phyloP scores from a whole-genome alignment of 2,797 vertebrate species.

The Florisuga fusca region DNA sequence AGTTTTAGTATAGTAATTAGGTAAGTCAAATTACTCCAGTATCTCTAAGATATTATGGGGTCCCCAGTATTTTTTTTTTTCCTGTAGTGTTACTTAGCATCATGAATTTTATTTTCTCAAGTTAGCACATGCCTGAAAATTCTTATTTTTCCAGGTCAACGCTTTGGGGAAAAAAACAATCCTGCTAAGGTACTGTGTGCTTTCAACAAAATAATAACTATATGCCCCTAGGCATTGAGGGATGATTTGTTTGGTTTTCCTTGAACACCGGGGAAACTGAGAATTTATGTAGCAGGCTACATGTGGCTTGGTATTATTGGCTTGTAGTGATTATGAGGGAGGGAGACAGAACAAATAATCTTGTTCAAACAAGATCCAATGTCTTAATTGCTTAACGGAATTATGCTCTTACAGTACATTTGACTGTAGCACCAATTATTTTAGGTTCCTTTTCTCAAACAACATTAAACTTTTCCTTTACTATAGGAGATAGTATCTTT shows the following conservation, averaged over 20 bases:
- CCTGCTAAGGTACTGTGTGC: background rate
- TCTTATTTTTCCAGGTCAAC: background rate
- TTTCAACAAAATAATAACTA: background rate
- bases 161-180: background rate
- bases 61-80: background rate
- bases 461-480: background rate
- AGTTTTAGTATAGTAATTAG: background rate
- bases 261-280: background rate
- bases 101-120: background rate
- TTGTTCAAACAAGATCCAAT: slow-evolving; percentile 6
- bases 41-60: background rate
- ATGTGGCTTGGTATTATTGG: background rate
- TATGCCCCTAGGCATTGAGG: background rate
- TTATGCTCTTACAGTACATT: background rate
- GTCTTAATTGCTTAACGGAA: background rate
- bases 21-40: background rate
- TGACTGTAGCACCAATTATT: background rate
- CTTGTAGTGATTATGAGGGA: background rate
- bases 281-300: background rate
- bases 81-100: background rate
- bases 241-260: background rate
- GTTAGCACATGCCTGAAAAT: background rate
- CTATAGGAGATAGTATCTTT: background rate
- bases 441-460: background rate
- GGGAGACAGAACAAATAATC: background rate